Evolutionary conservation across 2,888 invertebrate genomes (phyloP).

Genomic region (Amphimallon solstitiale): DNA sequence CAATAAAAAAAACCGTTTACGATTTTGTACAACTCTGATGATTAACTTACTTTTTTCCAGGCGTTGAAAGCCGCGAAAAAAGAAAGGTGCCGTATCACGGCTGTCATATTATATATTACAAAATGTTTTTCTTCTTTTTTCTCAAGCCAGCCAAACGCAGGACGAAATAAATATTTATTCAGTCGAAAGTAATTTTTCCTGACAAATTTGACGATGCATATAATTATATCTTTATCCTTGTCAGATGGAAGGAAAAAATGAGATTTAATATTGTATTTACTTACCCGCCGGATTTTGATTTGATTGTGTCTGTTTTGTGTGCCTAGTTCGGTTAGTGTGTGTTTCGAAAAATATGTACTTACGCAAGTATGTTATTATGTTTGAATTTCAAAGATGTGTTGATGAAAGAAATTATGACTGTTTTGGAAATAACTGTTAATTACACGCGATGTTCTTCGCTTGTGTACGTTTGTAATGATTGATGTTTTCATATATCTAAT

Average conservation of each 20-base stretch:
- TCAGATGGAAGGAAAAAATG: background rate
- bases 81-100: slow-evolving; percentile 5
- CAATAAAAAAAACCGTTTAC: slow-evolving; percentile 2
- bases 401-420: no score
- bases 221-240: slow-evolving; percentile 25
- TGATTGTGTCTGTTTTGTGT: background rate
- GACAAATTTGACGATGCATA: slow-evolving; percentile 13
- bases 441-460: no score
- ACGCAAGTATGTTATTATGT: no score
- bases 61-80: slow-evolving; percentile 11
- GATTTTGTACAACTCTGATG: slow-evolving; percentile 9
- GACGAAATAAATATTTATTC: slow-evolving; percentile 27
- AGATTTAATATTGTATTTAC: slow-evolving; percentile 16
- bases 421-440: no score
- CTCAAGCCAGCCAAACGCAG: background rate
- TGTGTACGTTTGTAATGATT: no score
- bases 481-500: no score
- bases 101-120: slow-evolving; percentile 17
- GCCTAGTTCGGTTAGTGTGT: no score
- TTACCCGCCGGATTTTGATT: background rate
- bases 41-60: slow-evolving; percentile 25
- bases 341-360: no score
- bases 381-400: no score
- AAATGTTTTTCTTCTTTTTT: slow-evolving; percentile 8
- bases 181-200: slow-evolving; percentile 21